phyloP scores from a whole-genome alignment of 2,797 vertebrate species.

The Dicrostonyx torquatus region DNA sequence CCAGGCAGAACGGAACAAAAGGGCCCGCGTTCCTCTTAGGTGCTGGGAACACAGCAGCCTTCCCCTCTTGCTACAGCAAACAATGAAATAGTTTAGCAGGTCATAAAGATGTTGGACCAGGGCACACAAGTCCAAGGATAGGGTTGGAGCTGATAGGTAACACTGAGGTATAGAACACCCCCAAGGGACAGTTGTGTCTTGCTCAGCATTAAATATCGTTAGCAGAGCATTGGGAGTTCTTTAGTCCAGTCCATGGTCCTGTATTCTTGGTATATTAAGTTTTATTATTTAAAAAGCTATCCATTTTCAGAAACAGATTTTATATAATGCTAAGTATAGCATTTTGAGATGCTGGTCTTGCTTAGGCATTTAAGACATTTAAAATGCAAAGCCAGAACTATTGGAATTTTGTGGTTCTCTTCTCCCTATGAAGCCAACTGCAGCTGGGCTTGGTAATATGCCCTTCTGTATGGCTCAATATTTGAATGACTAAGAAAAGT shows the following conservation, averaged over 20 bases:
- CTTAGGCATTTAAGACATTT: slow-evolving; percentile 44
- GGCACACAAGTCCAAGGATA: background rate
- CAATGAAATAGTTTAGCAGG: background rate
- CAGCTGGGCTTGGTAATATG: background rate
- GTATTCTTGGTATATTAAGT: background rate
- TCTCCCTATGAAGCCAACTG: background rate
- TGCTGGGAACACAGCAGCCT: too few species aligned
- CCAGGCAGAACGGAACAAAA: too few species aligned
- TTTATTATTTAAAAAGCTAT: slow-evolving; percentile 49
- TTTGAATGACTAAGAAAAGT: background rate
- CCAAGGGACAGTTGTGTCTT: background rate
- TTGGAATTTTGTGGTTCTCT: slow-evolving; percentile 26
- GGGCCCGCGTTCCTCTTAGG: too few species aligned
- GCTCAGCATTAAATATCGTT: background rate
- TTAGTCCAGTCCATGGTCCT: background rate
- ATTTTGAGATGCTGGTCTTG: slow-evolving; percentile 48
- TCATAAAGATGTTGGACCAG: background rate
- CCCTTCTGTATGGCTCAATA: background rate
- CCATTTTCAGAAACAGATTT: slow-evolving; percentile 56
- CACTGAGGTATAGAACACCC: too few species aligned
- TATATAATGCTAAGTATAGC: slow-evolving; percentile 50
- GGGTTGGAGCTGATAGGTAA: background rate
- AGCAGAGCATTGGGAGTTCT: background rate
- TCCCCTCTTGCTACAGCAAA: too few species aligned
- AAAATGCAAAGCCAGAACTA: slow-evolving; percentile 56